Percentiles rank a stretch among this genome's conserved stretches.
phyloP scores from a whole-genome alignment of 2,888 invertebrate species.

The Oegoconia quadripuncta region DNA sequence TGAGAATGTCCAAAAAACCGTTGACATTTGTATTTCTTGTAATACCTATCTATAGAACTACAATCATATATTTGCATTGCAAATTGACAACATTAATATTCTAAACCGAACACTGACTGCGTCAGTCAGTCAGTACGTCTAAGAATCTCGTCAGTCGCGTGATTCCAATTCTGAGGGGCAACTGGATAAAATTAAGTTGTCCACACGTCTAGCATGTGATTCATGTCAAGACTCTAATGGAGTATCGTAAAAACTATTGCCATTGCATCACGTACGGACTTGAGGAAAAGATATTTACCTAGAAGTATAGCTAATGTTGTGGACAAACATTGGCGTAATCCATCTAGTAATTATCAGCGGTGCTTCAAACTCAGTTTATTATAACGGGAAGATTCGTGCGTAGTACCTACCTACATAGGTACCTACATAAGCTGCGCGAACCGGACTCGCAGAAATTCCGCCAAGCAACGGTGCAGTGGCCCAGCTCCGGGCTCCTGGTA shows the following conservation, averaged over 20 bases:
- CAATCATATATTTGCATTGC: slow-evolving; percentile 1
- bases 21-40: too few species aligned
- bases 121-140: slow-evolving; percentile 27
- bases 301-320: slow-evolving; percentile 5
- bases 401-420: too few species aligned
- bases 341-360: not conserved
- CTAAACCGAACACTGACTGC: slow-evolving; percentile 20
- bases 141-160: slow-evolving; percentile 25
- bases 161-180: slow-evolving; percentile 21
- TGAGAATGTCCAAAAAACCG: too few species aligned
- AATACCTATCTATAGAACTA: too few species aligned
- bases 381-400: slow-evolving; percentile 14
- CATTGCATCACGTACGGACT: slow-evolving; percentile 13
- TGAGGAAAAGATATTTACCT: slow-evolving; percentile 6
- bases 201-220: slow-evolving; percentile 19
- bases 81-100: slow-evolving; percentile 22
- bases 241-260: slow-evolving; percentile 4
- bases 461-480: slow-evolving; percentile 45
- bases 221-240: slow-evolving; percentile 20
- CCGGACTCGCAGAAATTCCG: slow-evolving; percentile 47
- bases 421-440: slow-evolving; percentile 27
- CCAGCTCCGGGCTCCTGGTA: slow-evolving; percentile 16
- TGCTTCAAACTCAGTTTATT: not conserved
- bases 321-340: not conserved
- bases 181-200: slow-evolving; percentile 16